Evolutionary conservation across 23 tunicate genomes (phyloP).

Genomic region (Styela plicata): DNA sequence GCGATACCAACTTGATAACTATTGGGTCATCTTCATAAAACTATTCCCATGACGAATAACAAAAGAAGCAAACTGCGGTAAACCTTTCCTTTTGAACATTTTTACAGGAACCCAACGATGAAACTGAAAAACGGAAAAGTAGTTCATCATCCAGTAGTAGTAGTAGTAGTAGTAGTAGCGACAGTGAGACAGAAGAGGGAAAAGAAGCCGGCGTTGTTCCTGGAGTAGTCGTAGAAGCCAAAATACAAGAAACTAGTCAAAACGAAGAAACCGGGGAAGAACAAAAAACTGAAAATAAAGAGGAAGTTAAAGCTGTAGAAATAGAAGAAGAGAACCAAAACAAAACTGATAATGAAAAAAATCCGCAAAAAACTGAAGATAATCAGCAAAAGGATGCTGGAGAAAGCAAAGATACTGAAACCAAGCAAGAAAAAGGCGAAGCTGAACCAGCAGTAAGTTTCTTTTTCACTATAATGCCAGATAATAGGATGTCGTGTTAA

Average conservation of each 20-base stretch:
- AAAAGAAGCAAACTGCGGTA: no score
- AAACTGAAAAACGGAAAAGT: background rate
- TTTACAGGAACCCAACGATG: background rate
- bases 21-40: no score
- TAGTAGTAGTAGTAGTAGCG: background rate
- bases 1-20: no score
- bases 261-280: background rate
- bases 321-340: background rate
- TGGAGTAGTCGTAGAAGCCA: background rate
- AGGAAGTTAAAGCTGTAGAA: background rate
- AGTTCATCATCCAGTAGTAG: background rate
- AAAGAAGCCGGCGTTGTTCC: background rate
- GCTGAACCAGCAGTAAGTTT: slow-evolving; percentile 1
- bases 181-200: background rate
- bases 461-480: no score
- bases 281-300: background rate
- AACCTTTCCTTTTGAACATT: no score
- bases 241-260: background rate
- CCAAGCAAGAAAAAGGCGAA: background rate
- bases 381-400: background rate
- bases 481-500: no score
- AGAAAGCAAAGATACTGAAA: background rate
- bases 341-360: background rate
- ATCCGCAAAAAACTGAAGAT: background rate
- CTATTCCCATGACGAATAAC: no score